These are phyloP conservation scores for Platalea minor DNA, from an alignment of 2,797 vertebrate species.

Conservation along the genomic window DNA sequence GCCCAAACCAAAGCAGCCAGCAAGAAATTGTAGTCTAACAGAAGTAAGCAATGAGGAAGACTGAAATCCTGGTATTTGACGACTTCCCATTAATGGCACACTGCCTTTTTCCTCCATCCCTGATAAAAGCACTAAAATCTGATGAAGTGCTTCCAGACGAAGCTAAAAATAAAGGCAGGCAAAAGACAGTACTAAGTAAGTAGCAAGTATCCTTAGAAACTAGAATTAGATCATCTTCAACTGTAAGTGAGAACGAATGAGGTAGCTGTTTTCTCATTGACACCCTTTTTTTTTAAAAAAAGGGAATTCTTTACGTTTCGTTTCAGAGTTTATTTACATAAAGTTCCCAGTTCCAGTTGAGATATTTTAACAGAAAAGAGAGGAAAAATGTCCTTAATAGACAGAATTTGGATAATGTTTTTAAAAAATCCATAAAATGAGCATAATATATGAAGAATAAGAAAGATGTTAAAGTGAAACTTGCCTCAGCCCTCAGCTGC, in stretches of 20 bases:
- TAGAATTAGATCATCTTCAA: neutral
- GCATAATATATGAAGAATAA: neutral
- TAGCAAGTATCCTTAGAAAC: neutral
- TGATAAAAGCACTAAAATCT: conserved; percentile 93
- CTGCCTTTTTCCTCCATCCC: conserved; percentile 97
- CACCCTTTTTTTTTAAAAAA: rapidly evolving
- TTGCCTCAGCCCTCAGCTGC: conserved; percentile 91
- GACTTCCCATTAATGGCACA: conserved; percentile 72
- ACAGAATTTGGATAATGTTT: neutral
- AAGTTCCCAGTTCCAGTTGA: neutral
- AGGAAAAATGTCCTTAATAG: neutral
- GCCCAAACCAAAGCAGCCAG: conserved; percentile 94
- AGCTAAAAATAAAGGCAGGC: conserved; percentile 75
- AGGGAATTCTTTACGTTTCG: neutral
- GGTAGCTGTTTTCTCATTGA: neutral
- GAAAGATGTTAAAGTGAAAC: neutral
- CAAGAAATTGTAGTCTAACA: conserved; percentile 93
- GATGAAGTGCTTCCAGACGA: conserved; percentile 94
- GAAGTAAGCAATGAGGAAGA: conserved; percentile 93
- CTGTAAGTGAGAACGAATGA: neutral
- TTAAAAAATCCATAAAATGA: neutral
- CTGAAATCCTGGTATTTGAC: conserved; percentile 82
- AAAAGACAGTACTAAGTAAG: neutral
- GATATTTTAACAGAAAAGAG: neutral
- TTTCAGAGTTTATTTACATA: neutral